Base-by-base conservation (phyloP, 2,888 invertebrate species). In the Agrochola macilenta region DNA sequence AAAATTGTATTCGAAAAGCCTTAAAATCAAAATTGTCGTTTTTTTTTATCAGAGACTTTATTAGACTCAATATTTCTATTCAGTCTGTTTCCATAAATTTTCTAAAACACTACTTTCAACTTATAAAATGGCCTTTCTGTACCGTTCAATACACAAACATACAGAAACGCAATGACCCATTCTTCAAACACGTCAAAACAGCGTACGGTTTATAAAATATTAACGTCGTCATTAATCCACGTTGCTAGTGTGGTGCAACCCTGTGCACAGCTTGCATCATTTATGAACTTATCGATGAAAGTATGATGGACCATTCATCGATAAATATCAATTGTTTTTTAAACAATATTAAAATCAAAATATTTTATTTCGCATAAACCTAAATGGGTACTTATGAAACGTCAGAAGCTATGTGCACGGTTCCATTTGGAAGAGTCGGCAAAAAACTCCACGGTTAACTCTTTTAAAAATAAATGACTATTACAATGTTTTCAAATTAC, bases 211-310 rank as follows among this genome's bases (percentile, higher is more conserved):
- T 17, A 66, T 81, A 65, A 66, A 73, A 60, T 81, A 76, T 82
- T 82, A 61, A 81, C 46, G 30, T 52, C 2, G 49, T 73, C 46
- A 81, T 85, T 81, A 82, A 81, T 72, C 69, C 43, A 61, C 43
- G 76, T 72, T 81, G 26, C 20, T 30, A 35, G 60, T 35, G 60
- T 58, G 76, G 76, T 82, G 85, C 82, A 81, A 58, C 65, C 58
- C 69, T 11, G 61, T 46, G 52, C 72, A 30, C 3, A 68, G 14
- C 35, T 4, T 72, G 82, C 69, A 76, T 85, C 14, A 81, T 84
- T 69, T 72, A 84, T 75, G 46, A 66, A 54, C n/a, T 69, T 49
- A 54, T 23, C 23, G 26, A 52, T 12, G 17, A n/a, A n/a, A 69
- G 63, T 35, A 58, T 78, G 65, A 66, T 58, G 35, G 57, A 66